Percentiles rank a stretch among this genome's conserved stretches.
phyloP scores from a whole-genome alignment of 2,797 vertebrate genomes.

The Prunella strophiata region DNA sequence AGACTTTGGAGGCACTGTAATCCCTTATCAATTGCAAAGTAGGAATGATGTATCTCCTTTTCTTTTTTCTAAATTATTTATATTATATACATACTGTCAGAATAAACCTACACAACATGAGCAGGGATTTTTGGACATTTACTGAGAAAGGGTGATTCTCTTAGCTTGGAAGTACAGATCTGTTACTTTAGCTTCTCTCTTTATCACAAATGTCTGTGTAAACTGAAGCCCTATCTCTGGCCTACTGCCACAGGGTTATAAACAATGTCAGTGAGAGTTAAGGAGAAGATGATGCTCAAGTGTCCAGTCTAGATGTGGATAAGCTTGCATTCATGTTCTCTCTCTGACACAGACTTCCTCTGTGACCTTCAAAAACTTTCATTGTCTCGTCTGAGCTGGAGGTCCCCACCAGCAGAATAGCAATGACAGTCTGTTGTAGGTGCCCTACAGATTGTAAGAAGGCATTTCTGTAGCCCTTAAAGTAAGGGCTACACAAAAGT shows the following conservation, averaged over 20 bases:
- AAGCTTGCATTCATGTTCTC: background rate
- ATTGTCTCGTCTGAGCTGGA: background rate
- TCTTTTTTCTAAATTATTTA: background rate
- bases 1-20: background rate
- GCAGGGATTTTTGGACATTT: background rate
- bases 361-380: background rate
- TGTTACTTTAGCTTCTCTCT: background rate
- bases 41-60: background rate
- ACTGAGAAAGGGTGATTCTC: background rate
- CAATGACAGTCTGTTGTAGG: background rate
- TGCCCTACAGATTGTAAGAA: background rate
- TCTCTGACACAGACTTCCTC: background rate
- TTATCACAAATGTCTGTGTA: background rate
- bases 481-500: background rate
- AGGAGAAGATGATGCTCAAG: background rate
- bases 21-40: background rate
- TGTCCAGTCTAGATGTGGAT: background rate
- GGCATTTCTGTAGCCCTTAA: background rate
- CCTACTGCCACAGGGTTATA: background rate
- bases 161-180: background rate
- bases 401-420: background rate
- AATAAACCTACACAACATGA: background rate
- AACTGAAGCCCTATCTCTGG: background rate
- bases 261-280: background rate
- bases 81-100: background rate